Evolutionary conservation across 1,140 invertebrate genomes (phyloP), one percentile per base, ranked within the genome.

Genomic region (Hyposmocoma kahamanoa): DNA sequence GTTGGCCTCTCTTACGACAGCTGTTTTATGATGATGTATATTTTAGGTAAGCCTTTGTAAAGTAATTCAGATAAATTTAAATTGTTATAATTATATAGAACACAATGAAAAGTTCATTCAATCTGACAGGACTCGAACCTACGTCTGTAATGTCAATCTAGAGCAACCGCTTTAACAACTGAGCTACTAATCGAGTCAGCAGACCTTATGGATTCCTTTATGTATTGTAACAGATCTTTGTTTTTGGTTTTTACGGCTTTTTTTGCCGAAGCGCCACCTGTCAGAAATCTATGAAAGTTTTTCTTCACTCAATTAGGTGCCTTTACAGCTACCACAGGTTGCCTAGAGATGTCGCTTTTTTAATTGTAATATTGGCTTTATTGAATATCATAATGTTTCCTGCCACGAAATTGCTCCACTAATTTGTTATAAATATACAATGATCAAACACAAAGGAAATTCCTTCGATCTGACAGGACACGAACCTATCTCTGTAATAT

Each of bases 21-120:
- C 62, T 91, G 90, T 58, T 94, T 94, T 72, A 93, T 93, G 53
- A 93, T 93, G 91, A 93, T 94, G 89, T 95, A 95, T 50, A 94
- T 95, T 70, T 79, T 95, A 62, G 92, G 92, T 94, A 86, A 88
- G 84, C 70, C n/a, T n/a, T n/a, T n/a, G n/a, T n/a, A n/a, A n/a
- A n/a, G n/a, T 47, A 45, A 39, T 44, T 47, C 10, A n/a, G n/a
- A n/a, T n/a, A n/a, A n/a, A n/a, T n/a, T n/a, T n/a, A n/a, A n/a
- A n/a, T n/a, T n/a, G n/a, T n/a, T n/a, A n/a, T n/a, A n/a, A n/a
- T n/a, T n/a, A n/a, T n/a, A n/a, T n/a, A n/a, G n/a, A n/a, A n/a
- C n/a, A n/a, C 20, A 46, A 26, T 26, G 5, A 26, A 11, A 11
- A 5, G 17, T 18, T 38, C 11, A 8, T 13, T 13, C 18, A 9